A percentile compares a stretch with the other conserved stretches of the same genome.
These are phyloP conservation scores for Boulengeromyrus knoepffleri DNA, from an alignment of 2,113 vertebrate species.

Conservation along the genomic window DNA sequence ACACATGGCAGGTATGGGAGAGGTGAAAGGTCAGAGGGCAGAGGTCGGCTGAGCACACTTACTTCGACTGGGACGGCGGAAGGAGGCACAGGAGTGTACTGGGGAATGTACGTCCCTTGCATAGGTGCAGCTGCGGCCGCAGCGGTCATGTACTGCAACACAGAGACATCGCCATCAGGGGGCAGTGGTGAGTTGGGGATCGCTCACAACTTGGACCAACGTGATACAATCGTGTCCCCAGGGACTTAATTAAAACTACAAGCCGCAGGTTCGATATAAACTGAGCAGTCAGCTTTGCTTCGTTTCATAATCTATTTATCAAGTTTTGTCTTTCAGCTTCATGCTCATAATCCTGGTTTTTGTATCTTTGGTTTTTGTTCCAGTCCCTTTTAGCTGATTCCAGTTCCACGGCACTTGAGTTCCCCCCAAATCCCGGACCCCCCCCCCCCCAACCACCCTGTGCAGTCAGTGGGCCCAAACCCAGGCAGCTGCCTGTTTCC, in stretches of 20 bases:
- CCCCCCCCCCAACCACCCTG: too few relatives aligned
- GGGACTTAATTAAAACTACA: background rate
- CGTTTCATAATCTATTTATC: background rate
- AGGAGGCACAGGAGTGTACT: constrained; percentile 99
- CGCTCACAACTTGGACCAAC: background rate
- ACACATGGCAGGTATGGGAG: background rate
- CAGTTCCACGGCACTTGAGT: background rate
- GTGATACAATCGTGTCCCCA: background rate
- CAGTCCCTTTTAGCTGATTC: background rate
- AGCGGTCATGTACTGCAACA: constrained; percentile 91
- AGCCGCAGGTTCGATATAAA: background rate
- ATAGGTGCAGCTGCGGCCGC: constrained; percentile 93
- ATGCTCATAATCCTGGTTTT: background rate
- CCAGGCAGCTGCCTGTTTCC: background rate
- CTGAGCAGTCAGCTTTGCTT: background rate
- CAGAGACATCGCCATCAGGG: background rate
- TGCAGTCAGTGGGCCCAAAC: background rate
- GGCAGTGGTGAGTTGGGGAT: background rate
- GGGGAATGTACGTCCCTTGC: constrained; percentile 99
- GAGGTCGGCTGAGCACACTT: constrained; percentile 44
- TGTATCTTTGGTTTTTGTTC: background rate
- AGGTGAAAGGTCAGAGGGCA: background rate
- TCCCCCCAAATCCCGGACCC: background rate
- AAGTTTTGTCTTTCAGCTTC: background rate
- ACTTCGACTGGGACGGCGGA: constrained; percentile 97